Conservation (phyloP, 2,797 vertebrate species). For the Vireo griseus region DNA sequence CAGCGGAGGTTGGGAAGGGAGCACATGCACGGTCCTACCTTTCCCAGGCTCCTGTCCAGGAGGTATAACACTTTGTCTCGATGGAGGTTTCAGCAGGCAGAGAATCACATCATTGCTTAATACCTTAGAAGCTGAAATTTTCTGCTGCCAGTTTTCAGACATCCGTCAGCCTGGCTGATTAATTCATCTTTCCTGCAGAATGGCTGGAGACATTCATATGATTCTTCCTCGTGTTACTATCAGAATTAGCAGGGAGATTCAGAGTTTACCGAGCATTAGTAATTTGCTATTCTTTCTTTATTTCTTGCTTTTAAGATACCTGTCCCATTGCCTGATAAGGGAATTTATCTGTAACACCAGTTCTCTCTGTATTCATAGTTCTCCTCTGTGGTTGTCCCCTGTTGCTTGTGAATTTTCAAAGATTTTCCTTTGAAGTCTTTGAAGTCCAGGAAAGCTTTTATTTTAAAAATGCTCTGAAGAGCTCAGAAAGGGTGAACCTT, state of each 20-base stretch:
- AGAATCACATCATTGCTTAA: background rate
- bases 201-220: background rate
- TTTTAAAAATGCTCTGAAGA: constrained; percentile 31
- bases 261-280: background rate
- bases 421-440: constrained; percentile 26
- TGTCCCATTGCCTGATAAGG: background rate
- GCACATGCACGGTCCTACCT: fast-evolving
- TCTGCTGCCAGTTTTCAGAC: background rate
- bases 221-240: background rate
- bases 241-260: background rate
- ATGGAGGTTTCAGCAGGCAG: background rate
- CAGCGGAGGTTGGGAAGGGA: background rate
- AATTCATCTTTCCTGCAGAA: background rate
- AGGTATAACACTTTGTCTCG: background rate
- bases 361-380: background rate
- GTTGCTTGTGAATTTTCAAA: constrained; percentile 21
- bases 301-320: background rate
- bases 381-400: background rate
- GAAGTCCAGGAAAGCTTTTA: constrained; percentile 30
- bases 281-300: background rate
- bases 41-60: background rate
- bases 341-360: background rate
- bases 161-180: background rate
- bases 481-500: background rate
- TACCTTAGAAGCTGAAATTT: background rate